These are phyloP conservation scores for Octopus bimaculoides DNA, from an alignment of 1,140 invertebrate genomes.

Conservation along the genomic window DNA sequence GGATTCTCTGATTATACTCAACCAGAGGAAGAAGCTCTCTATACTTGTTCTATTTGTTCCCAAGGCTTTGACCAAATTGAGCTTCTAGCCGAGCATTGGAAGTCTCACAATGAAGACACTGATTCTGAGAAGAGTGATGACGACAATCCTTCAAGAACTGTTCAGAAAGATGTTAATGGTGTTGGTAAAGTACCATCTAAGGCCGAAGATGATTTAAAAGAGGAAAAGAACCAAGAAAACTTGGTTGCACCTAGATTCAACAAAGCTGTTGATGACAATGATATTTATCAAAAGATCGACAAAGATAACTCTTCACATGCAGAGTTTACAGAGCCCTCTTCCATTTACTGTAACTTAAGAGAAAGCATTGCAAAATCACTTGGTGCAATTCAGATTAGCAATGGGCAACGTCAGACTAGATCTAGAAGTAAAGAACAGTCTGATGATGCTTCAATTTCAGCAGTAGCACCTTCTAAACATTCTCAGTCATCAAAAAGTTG, in stretches of 20 bases:
- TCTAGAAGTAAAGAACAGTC: not conserved
- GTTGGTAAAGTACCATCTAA: no score
- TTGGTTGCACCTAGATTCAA: no score
- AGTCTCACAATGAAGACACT: not conserved
- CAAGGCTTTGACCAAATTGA: not conserved
- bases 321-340: not conserved
- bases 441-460: not conserved
- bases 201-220: no score
- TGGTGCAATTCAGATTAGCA: not conserved
- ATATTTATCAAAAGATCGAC: no score
- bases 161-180: no score
- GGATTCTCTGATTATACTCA: not conserved
- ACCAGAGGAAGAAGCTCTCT: not conserved
- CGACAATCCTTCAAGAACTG: not conserved
- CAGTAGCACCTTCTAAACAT: not conserved
- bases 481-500: not conserved
- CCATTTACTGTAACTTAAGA: not conserved
- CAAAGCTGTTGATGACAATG: no score
- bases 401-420: not conserved
- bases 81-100: not conserved
- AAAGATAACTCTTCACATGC: not conserved
- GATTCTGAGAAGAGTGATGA: not conserved
- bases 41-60: not conserved
- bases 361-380: slow-evolving; percentile 6
- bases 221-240: no score